phyloP scores from a whole-genome alignment of 2,797 vertebrate species.

The Sphenodon punctatus region DNA sequence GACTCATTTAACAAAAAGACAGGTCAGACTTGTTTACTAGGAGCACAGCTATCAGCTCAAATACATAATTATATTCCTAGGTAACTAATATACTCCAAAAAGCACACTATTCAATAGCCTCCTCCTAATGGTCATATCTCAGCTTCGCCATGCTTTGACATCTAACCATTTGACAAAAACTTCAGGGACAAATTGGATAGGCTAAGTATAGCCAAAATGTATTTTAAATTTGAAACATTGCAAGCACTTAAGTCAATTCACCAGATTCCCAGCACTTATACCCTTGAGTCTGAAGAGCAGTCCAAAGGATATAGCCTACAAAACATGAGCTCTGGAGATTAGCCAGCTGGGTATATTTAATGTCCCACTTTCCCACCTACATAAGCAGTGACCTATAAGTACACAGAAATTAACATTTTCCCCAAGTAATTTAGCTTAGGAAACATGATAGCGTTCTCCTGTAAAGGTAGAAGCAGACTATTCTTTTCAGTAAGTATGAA shows the following conservation, averaged over 20 bases:
- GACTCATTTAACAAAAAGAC: neutral
- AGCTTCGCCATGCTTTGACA: too few species aligned
- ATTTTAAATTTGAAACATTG: neutral
- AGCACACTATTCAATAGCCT: neutral
- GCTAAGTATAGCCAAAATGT: too few species aligned
- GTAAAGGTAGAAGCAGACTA: neutral
- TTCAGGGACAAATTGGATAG: neutral
- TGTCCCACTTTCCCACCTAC: neutral
- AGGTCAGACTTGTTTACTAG: neutral
- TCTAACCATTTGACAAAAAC: too few species aligned
- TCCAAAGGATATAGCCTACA: neutral
- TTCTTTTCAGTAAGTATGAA: neutral
- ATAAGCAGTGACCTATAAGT: neutral
- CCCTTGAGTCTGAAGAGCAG: too few species aligned
- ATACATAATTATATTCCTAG: accelerated
- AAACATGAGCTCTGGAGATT: neutral
- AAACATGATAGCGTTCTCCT: too few species aligned
- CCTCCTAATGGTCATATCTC: too few species aligned
- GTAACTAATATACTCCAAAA: neutral
- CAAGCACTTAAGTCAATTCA: neutral
- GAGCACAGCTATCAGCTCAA: neutral
- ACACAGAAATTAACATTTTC: too few species aligned
- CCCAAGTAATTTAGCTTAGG: too few species aligned
- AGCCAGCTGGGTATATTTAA: neutral
- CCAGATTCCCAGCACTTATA: neutral